phyloP scores from a whole-genome alignment of 2,888 invertebrate genomes.

The Athetis lepigone region DNA sequence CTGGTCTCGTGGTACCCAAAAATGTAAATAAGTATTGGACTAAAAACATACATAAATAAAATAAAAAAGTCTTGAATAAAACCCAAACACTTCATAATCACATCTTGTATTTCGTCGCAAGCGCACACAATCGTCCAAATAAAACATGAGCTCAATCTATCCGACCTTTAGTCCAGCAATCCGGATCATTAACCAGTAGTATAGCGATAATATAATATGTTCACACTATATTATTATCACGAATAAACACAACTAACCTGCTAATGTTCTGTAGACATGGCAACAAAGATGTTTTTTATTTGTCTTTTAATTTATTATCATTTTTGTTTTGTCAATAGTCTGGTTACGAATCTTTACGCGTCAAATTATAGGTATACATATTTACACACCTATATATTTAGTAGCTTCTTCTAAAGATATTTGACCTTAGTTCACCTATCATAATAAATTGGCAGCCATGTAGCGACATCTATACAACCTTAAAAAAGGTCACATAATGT shows the following conservation, averaged over 20 bases:
- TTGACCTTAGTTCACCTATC: too few relatives aligned
- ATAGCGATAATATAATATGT: conserved; percentile 16
- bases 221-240: conserved; percentile 8
- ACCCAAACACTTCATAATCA: background rate
- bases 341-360: background rate
- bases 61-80: background rate
- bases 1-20: too few relatives aligned
- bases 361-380: too few relatives aligned
- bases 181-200: conserved; percentile 49
- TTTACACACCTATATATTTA: too few relatives aligned
- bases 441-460: too few relatives aligned
- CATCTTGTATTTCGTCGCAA: background rate
- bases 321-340: conserved; percentile 7
- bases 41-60: too few relatives aligned
- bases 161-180: conserved; percentile 23
- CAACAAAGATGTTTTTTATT: conserved; percentile 30
- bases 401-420: too few relatives aligned
- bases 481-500: too few relatives aligned
- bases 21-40: too few relatives aligned
- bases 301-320: background rate
- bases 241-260: conserved; percentile 1
- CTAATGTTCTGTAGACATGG: conserved; percentile 33
- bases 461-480: too few relatives aligned
- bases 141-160: conserved; percentile 15
- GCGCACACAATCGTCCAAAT: conserved; percentile 13